Conservation (phyloP, 1,140 invertebrate genomes). For the Hyposmocoma kahamanoa region DNA sequence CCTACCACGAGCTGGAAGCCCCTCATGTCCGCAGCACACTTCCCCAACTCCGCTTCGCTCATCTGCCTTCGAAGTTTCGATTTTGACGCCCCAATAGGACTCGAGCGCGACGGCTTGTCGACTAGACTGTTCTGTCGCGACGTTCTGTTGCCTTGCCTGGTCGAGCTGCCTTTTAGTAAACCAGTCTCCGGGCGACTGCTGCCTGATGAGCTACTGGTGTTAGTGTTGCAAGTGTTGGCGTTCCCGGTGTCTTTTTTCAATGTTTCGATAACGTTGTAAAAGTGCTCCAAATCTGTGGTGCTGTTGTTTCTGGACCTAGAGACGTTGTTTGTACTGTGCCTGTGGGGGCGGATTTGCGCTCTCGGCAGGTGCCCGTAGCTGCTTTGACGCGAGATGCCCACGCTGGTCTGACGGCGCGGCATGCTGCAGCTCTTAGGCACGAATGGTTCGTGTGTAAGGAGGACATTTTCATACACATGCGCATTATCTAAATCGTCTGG, state of each 20-base stretch:
- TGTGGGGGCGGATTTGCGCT: slow-evolving; percentile 42
- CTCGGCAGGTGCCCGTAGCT: slow-evolving; percentile 53
- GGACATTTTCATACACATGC: slow-evolving; percentile 67
- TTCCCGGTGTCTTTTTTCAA: slow-evolving; percentile 28
- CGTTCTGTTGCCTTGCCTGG: slow-evolving; percentile 15
- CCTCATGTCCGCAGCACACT: slow-evolving; percentile 19
- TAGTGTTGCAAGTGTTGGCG: slow-evolving; percentile 28
- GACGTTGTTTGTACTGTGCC: slow-evolving; percentile 45
- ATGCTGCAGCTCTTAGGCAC: slow-evolving; percentile 63
- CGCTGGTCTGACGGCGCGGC: slow-evolving; percentile 49
- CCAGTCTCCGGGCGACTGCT: slow-evolving; percentile 28
- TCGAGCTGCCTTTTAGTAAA: slow-evolving; percentile 9
- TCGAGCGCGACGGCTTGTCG: slow-evolving; percentile 28
- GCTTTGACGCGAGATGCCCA: slow-evolving; percentile 42
- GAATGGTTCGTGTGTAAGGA: slow-evolving; percentile 40
- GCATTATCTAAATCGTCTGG: slow-evolving; percentile 52
- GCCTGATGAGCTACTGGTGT: slow-evolving; percentile 45
- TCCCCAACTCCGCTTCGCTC: slow-evolving; percentile 41
- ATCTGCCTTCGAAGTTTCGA: slow-evolving; percentile 28
- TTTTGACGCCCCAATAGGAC: slow-evolving; percentile 24
- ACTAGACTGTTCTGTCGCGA: slow-evolving; percentile 45
- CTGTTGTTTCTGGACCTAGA: slow-evolving; percentile 35
- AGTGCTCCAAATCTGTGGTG: slow-evolving; percentile 43
- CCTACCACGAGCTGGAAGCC: slow-evolving; percentile 56
- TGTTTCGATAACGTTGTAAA: slow-evolving; percentile 53